Evolutionary conservation across 64 coral and sea anemone species (phyloP).

Genomic region (Montipora cactus): DNA sequence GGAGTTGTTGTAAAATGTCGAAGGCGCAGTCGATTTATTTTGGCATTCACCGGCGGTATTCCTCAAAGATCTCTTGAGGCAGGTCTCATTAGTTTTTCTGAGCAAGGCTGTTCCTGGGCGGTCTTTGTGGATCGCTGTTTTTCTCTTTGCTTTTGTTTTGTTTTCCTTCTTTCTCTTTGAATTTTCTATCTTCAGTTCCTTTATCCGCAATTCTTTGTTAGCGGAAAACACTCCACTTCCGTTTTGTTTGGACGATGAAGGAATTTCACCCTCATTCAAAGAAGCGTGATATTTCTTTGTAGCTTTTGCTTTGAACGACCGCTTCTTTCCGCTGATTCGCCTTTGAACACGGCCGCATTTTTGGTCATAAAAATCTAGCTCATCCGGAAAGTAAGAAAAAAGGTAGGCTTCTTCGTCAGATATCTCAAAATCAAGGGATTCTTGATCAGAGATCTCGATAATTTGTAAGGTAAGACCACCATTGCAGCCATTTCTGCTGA

Average conservation of each 20-base stretch:
- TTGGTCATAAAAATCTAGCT: slow-evolving; percentile 56
- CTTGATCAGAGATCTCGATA: neutral
- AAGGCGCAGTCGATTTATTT: neutral
- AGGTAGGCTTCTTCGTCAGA: slow-evolving; percentile 7
- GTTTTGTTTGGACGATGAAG: neutral
- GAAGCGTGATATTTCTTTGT: neutral
- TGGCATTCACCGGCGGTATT: neutral
- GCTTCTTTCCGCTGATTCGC: slow-evolving; percentile 5
- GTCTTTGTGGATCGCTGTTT: neutral
- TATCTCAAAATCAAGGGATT: slow-evolving; percentile 16
- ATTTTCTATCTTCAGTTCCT: neutral
- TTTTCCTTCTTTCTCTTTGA: slow-evolving; percentile 1
- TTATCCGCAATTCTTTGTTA: slow-evolving; percentile 17
- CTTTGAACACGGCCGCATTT: slow-evolving; percentile 32
- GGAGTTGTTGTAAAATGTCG: slow-evolving; percentile 28
- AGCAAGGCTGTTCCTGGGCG: neutral
- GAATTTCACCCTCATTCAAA: neutral
- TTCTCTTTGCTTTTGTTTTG: neutral
- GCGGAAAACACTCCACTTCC: neutral
- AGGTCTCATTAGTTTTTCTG: neutral
- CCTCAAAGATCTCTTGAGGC: neutral
- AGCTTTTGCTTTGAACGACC: neutral
- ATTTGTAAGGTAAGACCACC: neutral
- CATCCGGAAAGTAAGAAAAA: slow-evolving; percentile 4
- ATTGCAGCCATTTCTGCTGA: neutral